phyloP scores from a whole-genome alignment of 2,888 invertebrate species.

The Drosophila siamana region DNA sequence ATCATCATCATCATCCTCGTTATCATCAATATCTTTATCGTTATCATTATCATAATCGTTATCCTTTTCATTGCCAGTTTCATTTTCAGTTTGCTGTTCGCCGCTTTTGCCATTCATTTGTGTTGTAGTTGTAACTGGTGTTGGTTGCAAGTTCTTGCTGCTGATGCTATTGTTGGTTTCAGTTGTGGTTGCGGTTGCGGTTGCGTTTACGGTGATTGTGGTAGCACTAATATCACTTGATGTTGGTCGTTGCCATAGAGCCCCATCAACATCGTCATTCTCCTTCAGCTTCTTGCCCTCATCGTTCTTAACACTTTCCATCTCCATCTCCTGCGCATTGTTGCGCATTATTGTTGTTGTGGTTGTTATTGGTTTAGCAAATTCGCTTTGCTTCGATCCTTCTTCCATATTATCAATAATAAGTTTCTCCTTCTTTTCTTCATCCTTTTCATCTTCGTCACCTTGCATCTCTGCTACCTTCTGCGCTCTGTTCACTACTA shows the following conservation, averaged over 20 bases:
- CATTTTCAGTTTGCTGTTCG: conserved; percentile 44
- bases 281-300: conserved; percentile 30
- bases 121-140: conserved; percentile 70
- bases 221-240: conserved; percentile 80
- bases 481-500: conserved; percentile 30
- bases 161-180: conserved; percentile 25
- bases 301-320: conserved; percentile 19
- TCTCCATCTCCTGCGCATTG: conserved; percentile 61
- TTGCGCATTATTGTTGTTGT: conserved; percentile 62
- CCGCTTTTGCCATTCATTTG: conserved; percentile 56
- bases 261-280: conserved; percentile 70
- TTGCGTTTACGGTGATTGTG: conserved; percentile 67
- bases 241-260: conserved; percentile 60
- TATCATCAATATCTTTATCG: background rate
- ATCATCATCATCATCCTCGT: background rate
- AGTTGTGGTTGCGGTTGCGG: conserved; percentile 29
- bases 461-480: conserved; percentile 14
- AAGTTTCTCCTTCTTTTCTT: conserved; percentile 45
- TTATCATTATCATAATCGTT: conserved; percentile 31
- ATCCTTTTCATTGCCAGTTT: conserved; percentile 58
- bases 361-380: conserved; percentile 65
- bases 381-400: conserved; percentile 68
- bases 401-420: conserved; percentile 67
- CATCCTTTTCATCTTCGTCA: conserved; percentile 24
- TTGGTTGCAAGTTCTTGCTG: conserved; percentile 52